Evolutionary conservation across 2,797 vertebrate genomes (phyloP).

Genomic region (Cryptoprocta ferox): DNA sequence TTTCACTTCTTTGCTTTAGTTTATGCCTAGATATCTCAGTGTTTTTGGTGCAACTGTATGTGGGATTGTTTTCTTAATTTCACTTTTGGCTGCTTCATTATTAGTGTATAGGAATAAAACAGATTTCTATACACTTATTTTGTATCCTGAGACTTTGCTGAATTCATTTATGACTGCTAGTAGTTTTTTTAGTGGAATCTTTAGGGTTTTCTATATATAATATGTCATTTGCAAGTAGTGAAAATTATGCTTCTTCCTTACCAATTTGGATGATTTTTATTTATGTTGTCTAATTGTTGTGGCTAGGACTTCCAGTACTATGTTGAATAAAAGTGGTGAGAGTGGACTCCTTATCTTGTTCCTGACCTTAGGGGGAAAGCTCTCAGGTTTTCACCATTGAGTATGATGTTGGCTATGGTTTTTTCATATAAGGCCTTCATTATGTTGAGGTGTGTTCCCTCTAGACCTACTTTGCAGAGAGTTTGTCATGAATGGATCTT

Average conservation of each 20-base stretch:
- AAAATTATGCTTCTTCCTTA: neutral
- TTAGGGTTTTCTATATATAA: neutral
- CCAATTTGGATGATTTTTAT: neutral
- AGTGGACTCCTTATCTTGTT: neutral
- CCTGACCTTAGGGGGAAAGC: neutral
- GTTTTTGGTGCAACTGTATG: neutral
- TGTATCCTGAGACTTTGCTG: neutral
- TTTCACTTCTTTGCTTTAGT: neutral
- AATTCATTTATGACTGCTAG: neutral
- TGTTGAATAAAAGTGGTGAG: neutral
- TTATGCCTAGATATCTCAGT: neutral
- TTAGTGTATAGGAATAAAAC: neutral
- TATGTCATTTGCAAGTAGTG: neutral
- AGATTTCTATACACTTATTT: neutral
- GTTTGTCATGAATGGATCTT: neutral
- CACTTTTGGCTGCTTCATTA: neutral
- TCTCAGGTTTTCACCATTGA: neutral
- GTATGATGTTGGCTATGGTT: neutral
- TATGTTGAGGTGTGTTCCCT: neutral
- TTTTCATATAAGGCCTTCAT: neutral
- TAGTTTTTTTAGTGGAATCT: neutral
- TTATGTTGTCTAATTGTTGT: neutral
- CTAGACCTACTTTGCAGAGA: neutral
- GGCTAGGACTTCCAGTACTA: neutral
- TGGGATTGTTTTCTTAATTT: neutral